Conservation (phyloP, 2,113 vertebrate species). For the Thamnaconus septentrionalis region DNA sequence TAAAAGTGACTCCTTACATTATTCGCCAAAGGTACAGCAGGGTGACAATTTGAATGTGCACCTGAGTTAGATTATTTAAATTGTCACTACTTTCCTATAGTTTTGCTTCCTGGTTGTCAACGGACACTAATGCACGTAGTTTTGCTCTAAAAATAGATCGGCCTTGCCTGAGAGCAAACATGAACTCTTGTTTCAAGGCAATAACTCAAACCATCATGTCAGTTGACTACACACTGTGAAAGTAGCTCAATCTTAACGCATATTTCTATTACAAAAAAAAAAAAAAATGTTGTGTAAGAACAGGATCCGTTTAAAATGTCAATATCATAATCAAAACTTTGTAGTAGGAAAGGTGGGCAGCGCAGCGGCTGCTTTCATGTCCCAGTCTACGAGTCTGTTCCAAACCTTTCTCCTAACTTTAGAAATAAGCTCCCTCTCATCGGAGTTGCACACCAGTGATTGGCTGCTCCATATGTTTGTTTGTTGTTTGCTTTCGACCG, state of each 20-base stretch:
- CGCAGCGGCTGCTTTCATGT: conserved; percentile 38
- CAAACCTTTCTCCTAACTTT: conserved; percentile 50
- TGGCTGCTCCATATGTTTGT: conserved; percentile 59
- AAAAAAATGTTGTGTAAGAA: not conserved
- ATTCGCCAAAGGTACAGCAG: no score
- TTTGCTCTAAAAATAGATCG: no score
- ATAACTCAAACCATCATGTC: no score
- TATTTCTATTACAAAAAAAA: conserved; percentile 12
- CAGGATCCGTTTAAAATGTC: conserved; percentile 24
- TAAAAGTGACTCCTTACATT: no score
- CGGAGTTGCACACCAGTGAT: conserved; percentile 45
- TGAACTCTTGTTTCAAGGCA: no score
- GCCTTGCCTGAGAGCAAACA: no score
- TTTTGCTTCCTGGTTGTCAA: no score
- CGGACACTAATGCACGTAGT: no score
- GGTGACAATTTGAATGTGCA: no score
- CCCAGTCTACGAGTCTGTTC: conserved; percentile 19
- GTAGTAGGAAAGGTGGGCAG: conserved; percentile 34
- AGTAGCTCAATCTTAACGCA: conserved; percentile 5
- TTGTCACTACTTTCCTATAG: no score
- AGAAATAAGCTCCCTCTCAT: conserved; percentile 49
- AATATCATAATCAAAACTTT: conserved; percentile 38
- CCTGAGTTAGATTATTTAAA: no score
- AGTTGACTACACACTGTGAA: not conserved
- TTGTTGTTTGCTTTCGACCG: conserved; percentile 66